Evolutionary conservation across 2,113 vertebrate species (phyloP), one percentile per base, ranked within the genome.

Genomic region (Nymphicus hollandicus): DNA sequence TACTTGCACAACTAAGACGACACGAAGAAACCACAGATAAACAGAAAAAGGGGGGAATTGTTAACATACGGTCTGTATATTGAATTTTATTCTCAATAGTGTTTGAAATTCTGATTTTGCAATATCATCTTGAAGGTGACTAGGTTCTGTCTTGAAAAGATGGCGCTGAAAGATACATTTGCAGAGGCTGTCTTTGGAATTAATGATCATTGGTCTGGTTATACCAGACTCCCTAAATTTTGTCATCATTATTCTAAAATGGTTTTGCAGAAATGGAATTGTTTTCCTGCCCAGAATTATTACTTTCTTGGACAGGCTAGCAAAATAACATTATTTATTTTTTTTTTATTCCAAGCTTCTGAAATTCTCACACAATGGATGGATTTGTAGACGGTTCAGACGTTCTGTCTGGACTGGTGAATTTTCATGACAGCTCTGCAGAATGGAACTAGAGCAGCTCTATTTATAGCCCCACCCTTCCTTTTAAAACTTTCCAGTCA

Each of bases 1-100:
- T 99, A 24, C 98, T 99, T 37, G 95, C 69, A 60, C 98, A 99
- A 70, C 97, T 99, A 41, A 98, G 97, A 79, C 94, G 98, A 91
- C 98, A 99, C 0, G 98, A 99, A 78, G 86, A 98, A 46, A 74
- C 97, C 52, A 96, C 96, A 5, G 97, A 98, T 80, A 96, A 94
- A 53, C 98, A 98, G 96, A 98, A 89, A 81, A 98, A 85, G n/a
- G 97, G 93, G 10, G 92, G 93, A 5, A 39, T 39, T 15, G n/a
- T 88, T 64, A 93, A 96, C 73, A 82, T 99, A 29, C 98, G 98
- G 99, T 99, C 66, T 89, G 98, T 96, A 81, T 58, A 18, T 46
- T 49, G n/a, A 64, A 37, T 63, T 41, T 39, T 55, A 11, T 6
- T 69, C 25, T 90, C 18, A 33, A 1, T 46, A 72, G 29, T 3